Conservation (phyloP, 2,888 invertebrate genomes). For the Glomeris marginata region DNA sequence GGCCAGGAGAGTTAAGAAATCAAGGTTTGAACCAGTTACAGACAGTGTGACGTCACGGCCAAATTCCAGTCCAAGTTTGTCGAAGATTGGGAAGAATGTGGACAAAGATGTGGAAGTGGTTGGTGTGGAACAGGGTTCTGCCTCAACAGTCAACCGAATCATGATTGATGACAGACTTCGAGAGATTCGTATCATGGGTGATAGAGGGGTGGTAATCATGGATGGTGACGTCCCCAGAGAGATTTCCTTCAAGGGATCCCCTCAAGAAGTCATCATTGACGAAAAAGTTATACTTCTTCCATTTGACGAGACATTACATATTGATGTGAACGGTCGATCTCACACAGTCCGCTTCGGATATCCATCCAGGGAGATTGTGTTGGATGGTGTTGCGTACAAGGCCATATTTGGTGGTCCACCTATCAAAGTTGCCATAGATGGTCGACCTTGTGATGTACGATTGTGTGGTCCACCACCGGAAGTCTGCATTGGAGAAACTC, state of each 20-base stretch:
- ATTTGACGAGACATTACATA: conserved; percentile 6
- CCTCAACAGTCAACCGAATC: no score
- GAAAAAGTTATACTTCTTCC: conserved; percentile 30
- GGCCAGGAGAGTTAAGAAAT: no score
- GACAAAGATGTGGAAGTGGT: no score
- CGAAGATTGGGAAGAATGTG: no score
- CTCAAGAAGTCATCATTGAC: conserved; percentile 52
- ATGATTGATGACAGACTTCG: conserved; percentile 59
- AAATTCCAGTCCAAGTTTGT: no score
- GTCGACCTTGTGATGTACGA: conserved; percentile 57
- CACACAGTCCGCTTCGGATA: conserved; percentile 70
- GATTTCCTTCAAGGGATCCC: conserved; percentile 65
- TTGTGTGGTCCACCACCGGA: conserved; percentile 84
- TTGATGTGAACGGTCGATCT: conserved; percentile 29
- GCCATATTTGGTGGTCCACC: conserved; percentile 84
- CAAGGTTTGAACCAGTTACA: no score
- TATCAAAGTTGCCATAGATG: conserved; percentile 61
- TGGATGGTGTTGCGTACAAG: conserved; percentile 79
- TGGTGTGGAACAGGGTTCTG: no score
- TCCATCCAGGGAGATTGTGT: conserved; percentile 76
- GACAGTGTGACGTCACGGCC: background rate
- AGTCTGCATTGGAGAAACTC: conserved; percentile 64
- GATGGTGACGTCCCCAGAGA: conserved; percentile 74
- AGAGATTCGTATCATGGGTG: conserved; percentile 73
- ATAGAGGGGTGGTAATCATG: conserved; percentile 68